Evolutionary conservation across 2,888 invertebrate species (phyloP).

Genomic region (Drosophila nr. perissopoda): DNA sequence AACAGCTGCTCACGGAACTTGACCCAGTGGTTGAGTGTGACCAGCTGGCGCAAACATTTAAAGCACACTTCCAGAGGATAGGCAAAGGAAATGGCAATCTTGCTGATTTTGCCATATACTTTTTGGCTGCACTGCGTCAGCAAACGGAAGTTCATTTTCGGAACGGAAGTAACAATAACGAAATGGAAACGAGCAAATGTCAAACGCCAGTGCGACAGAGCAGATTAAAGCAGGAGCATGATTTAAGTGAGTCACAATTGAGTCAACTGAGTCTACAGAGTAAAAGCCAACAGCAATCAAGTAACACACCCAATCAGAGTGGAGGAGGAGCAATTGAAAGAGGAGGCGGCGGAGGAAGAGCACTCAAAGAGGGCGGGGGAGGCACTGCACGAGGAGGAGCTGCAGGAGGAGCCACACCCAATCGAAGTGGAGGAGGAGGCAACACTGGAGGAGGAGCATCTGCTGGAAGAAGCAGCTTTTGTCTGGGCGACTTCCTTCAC

Average conservation of each 20-base stretch:
- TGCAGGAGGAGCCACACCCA: slow-evolving; percentile 57
- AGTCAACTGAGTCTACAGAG: slow-evolving; percentile 44
- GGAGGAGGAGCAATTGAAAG: slow-evolving; percentile 38
- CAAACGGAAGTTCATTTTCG: slow-evolving; percentile 86
- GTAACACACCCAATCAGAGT: slow-evolving; percentile 66
- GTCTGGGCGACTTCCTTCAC: slow-evolving; percentile 83
- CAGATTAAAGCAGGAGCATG: slow-evolving; percentile 18
- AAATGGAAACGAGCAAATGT: slow-evolving; percentile 69
- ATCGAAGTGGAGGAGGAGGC: slow-evolving; percentile 20
- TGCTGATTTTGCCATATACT: slow-evolving; percentile 87
- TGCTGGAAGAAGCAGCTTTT: slow-evolving; percentile 61
- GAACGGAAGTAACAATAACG: slow-evolving; percentile 23
- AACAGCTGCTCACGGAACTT: slow-evolving; percentile 50
- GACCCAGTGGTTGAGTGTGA: slow-evolving; percentile 22
- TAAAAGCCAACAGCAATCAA: slow-evolving; percentile 37
- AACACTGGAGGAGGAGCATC: slow-evolving; percentile 26
- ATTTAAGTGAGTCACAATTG: slow-evolving; percentile 48
- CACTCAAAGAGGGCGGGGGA: not conserved
- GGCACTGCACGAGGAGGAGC: slow-evolving; percentile 31
- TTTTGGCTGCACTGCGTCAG: slow-evolving; percentile 86
- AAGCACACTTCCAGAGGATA: slow-evolving; percentile 46
- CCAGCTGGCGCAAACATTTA: slow-evolving; percentile 51
- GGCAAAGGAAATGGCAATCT: slow-evolving; percentile 59
- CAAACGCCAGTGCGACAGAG: slow-evolving; percentile 58
- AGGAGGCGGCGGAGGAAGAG: not conserved